Evolutionary conservation across 2,888 invertebrate genomes (phyloP), one percentile per base, ranked within the genome.

Genomic region (Chesias legatella): DNA sequence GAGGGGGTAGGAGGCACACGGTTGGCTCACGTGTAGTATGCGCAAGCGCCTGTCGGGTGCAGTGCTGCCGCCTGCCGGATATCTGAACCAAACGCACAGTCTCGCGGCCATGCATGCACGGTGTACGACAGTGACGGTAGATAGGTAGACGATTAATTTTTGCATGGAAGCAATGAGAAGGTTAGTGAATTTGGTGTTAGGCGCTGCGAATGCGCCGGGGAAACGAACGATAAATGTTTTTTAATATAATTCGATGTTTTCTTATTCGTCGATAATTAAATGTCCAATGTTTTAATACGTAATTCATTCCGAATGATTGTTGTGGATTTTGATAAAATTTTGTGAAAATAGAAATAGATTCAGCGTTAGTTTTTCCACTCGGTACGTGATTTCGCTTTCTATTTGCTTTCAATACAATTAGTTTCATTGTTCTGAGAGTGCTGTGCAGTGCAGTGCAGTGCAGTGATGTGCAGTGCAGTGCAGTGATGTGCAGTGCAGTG

Each of bases 111-210:
- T 22, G 39, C 32, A 22, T 10, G 39, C 32, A 22, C 13, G 11
- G 9, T 24, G 10, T 23, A 10, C 5, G 13, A 17, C 13, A 20
- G 10, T 10, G 30, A 4, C 26, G 20, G 67, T 76, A 75, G 73
- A 62, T 78, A 76, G 67, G 63, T 65, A 56, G 62, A 72, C 64
- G 62, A 60, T 29, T 38, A 67, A 61, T 67, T 59, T 64, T 69
- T 73, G 80, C 72, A 60, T 59, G 73, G 60, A 75, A 75, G 79
- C 81, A 77, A 79, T 75, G 79, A 77, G 79, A 85, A 88, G 86
- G 86, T 88, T 86, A 86, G 86, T 85, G 86, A 83, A 79, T 82
- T 78, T 60, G 79, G 78, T 72, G 71, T 67, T 73, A 75, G 67
- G 67, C 64, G 70, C 60, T 55, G 63, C 63, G 58, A 50, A 38